Percentiles rank a stretch among this genome's conserved stretches.
Evolutionary conservation across 2,888 invertebrate genomes (phyloP).

Genomic region (Itoplectis maculator): DNA sequence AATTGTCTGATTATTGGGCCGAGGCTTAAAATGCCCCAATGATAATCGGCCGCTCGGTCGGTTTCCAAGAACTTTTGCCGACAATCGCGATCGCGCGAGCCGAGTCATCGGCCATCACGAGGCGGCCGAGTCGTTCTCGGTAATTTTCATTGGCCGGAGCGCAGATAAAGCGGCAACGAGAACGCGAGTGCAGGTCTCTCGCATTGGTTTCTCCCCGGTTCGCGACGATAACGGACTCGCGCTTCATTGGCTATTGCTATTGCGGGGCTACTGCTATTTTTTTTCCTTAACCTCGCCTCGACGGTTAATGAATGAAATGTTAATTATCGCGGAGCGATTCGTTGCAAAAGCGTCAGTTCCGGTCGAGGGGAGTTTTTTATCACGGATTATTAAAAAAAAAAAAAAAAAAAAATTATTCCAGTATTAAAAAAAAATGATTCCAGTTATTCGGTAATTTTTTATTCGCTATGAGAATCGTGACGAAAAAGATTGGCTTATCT

Average conservation of each 20-base stretch:
- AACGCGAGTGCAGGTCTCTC: constrained; percentile 4
- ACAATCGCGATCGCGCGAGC: not conserved
- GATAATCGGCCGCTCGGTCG: constrained; percentile 39
- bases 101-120: constrained; percentile 13
- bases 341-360: constrained; percentile 38
- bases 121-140: not conserved
- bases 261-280: not conserved
- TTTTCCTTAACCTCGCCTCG: constrained; percentile 19
- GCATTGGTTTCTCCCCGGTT: constrained; percentile 45
- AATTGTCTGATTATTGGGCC: constrained; percentile 8
- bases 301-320: constrained; percentile 47
- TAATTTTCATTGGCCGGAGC: constrained; percentile 27
- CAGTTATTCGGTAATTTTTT: not conserved
- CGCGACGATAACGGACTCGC: constrained; percentile 42
- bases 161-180: constrained; percentile 24
- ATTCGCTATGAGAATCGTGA: not conserved
- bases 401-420: no score
- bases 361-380: constrained; percentile 25
- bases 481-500: not conserved
- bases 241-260: constrained; percentile 49
- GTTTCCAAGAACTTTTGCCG: constrained; percentile 40
- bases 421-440: no score
- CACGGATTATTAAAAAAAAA: no score
- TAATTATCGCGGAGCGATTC: constrained; percentile 50
- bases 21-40: not conserved